These are phyloP conservation scores for Eciton burchellii DNA, from an alignment of 1,140 invertebrate genomes.

Conservation along the genomic window DNA sequence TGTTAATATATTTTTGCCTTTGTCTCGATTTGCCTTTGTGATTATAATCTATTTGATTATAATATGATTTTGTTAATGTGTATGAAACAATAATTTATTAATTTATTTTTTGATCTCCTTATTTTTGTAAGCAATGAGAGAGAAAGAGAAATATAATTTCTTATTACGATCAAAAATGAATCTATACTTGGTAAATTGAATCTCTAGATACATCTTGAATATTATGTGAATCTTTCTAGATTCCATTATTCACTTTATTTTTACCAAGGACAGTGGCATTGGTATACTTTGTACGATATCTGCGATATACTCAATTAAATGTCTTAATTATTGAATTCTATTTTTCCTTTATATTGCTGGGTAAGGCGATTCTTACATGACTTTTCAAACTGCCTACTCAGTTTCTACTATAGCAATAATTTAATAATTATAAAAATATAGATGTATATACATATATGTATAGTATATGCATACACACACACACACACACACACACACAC, in stretches of 20 bases:
- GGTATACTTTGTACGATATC: constrained; percentile 71
- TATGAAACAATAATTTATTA: neutral
- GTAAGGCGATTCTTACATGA: constrained; percentile 37
- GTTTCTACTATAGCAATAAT: constrained; percentile 66
- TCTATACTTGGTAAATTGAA: neutral
- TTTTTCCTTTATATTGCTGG: constrained; percentile 54
- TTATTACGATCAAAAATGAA: neutral
- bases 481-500: constrained; percentile 25
- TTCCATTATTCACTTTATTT: neutral
- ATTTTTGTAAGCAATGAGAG: neutral
- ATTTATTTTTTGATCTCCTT: constrained; percentile 10
- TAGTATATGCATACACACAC: no score
- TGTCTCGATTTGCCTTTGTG: neutral
- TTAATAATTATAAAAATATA: constrained; percentile 60
- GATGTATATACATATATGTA: neutral
- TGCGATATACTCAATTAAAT: constrained; percentile 77
- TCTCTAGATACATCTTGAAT: neutral
- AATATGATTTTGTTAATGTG: neutral
- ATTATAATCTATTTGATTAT: constrained; percentile 8
- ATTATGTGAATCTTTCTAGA: neutral
- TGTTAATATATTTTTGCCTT: constrained; percentile 29
- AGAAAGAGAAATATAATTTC: neutral
- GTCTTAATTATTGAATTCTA: constrained; percentile 77
- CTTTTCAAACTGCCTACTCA: constrained; percentile 65
- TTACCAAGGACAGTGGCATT: constrained; percentile 59